phyloP scores from a whole-genome alignment of 2,113 vertebrate genomes.

The Machaerirhynchus nigripectus region DNA sequence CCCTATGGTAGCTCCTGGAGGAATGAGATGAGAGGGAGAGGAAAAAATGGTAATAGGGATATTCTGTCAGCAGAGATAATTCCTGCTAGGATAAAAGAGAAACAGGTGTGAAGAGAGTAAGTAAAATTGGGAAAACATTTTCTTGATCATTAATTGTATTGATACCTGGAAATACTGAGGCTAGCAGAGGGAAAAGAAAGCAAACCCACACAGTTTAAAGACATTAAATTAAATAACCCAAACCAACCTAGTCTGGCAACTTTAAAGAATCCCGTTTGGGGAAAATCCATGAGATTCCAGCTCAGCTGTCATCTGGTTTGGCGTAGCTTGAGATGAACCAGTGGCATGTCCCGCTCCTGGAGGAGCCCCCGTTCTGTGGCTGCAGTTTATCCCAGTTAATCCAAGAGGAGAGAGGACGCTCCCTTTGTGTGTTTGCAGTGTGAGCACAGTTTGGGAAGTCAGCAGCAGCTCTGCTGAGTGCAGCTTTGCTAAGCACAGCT shows the following conservation, averaged over 20 bases:
- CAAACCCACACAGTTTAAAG: background rate
- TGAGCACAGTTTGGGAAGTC: background rate
- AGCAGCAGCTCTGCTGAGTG: conserved; percentile 5
- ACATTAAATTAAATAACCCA: background rate
- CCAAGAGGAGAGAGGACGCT: background rate
- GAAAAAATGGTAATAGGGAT: background rate
- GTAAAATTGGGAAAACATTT: background rate
- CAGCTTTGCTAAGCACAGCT: conserved; percentile 56
- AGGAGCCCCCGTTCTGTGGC: background rate
- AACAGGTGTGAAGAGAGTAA: background rate
- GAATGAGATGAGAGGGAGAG: background rate
- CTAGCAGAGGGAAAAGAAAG: background rate
- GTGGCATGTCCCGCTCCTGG: fast-evolving
- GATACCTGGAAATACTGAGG: background rate
- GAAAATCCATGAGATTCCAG: background rate
- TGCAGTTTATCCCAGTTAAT: background rate
- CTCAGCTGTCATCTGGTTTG: background rate
- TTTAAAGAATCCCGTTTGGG: background rate
- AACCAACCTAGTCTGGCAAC: background rate
- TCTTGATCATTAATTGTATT: background rate
- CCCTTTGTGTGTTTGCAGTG: conserved; percentile 15
- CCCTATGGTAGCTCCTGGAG: background rate
- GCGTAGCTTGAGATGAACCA: background rate
- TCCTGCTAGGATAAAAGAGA: background rate
- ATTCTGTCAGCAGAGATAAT: background rate